phyloP scores from a whole-genome alignment of 1,140 invertebrate genomes.

The Ptiloglossa arizonensis region DNA sequence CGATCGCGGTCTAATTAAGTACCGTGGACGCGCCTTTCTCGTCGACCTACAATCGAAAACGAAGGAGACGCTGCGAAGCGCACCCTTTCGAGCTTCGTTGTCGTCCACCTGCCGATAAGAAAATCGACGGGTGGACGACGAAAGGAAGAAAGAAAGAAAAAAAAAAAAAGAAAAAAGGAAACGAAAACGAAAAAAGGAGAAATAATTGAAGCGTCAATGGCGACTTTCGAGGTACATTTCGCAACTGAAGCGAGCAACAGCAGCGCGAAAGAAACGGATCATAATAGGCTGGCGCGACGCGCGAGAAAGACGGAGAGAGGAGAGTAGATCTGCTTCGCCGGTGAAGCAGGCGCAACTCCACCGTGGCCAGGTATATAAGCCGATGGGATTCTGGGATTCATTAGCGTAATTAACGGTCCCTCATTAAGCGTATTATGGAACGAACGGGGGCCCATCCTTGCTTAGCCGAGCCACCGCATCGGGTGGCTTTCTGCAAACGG shows the following conservation, averaged over 20 bases:
- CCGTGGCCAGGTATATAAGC: constrained; percentile 52
- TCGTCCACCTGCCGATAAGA: neutral
- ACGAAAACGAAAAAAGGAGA: no score
- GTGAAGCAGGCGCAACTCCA: constrained; percentile 25
- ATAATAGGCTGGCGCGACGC: neutral
- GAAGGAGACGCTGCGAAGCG: neutral
- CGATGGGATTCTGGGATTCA: constrained; percentile 69
- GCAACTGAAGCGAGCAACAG: no score
- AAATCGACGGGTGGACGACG: neutral
- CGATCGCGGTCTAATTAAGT: constrained; percentile 33
- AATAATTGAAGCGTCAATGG: constrained; percentile 5
- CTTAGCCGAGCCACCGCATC: constrained; percentile 30
- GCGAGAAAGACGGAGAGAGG: constrained; percentile 11
- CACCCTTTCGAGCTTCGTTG: constrained; percentile 1
- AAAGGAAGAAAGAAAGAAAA: no score
- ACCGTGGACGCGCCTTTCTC: neutral
- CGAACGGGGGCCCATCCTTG: constrained; percentile 39
- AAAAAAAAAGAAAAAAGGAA: no score
- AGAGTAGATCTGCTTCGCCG: constrained; percentile 26
- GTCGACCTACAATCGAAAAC: no score
- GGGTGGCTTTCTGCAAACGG: constrained; percentile 56
- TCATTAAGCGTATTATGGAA: constrained; percentile 70
- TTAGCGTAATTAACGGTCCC: constrained; percentile 72
- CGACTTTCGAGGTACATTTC: constrained; percentile 1
- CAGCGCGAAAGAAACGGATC: neutral